Evolutionary conservation across 2,797 vertebrate species (phyloP), one percentile per base, ranked within the genome.

Genomic region (Tolypeutes matacus): DNA sequence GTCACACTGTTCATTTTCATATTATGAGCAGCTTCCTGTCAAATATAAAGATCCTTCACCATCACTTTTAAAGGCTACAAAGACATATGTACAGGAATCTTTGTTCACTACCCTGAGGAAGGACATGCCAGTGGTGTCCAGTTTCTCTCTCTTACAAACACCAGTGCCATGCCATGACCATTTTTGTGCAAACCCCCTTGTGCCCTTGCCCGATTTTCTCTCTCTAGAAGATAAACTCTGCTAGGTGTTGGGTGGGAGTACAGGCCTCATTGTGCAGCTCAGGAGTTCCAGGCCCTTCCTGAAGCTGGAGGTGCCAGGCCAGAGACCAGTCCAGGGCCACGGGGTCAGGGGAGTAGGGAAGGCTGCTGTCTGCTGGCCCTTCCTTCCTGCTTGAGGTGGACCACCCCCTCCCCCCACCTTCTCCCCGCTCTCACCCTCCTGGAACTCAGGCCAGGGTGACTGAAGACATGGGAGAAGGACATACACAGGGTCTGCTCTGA

Each of bases 111-210:
- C 39, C 20, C 51, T 18, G 36, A 84, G 46, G 60, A 80, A 85
- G 36, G 49, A 92, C 60, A 62, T 53, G 34, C 77, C 36, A 78
- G n/a, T 1, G 0, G 58, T n/a, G 62, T 76, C 49, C 69, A 80
- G 65, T 77, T 94, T 95, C 87, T 77, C 87, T 91, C 86, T 82
- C 77, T 92, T 86, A 67, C 46, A 90, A 92, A 91, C 84, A 90
- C 46, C 49, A 39, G 69, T 7, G 10, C 27, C 27, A 7, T 49
- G 67, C 69, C 49, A 84, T 86, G 73, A 91, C 92, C 93, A 96
- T 93, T 90, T 96, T 95, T 94, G 96, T 96, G 89, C 93, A 93
- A 65, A 82, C 56, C 36, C 36, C 69, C 36, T 93, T 53, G 31
- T 21, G 34, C 34, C 51, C 29, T 14, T 77, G 78, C 17, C 60